These are phyloP conservation scores for Rhaphigaster nebulosa DNA, from an alignment of 2,888 invertebrate species.

Conservation along the genomic window DNA sequence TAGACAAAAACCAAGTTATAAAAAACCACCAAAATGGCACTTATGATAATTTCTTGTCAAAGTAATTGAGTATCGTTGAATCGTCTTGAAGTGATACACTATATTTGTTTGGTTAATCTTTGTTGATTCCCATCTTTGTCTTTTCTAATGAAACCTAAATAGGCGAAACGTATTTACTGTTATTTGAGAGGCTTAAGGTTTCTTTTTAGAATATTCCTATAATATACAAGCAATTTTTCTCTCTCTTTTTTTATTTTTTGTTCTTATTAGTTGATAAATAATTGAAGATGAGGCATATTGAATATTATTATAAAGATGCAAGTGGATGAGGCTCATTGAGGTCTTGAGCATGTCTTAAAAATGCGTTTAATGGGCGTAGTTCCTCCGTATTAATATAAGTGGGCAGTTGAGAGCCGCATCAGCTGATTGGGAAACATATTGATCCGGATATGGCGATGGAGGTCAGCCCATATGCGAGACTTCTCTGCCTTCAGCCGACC, in stretches of 20 bases:
- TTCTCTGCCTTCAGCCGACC: not conserved
- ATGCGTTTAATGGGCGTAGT: not conserved
- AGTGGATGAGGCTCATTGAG: not conserved
- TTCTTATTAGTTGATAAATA: no score
- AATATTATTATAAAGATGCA: not conserved
- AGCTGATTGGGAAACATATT: constrained; percentile 16
- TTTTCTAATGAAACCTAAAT: no score
- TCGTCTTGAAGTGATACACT: no score
- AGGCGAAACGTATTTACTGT: no score
- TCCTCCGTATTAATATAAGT: not conserved
- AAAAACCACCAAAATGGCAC: no score
- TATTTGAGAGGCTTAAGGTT: not conserved
- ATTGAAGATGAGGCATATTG: not conserved
- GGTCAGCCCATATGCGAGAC: not conserved
- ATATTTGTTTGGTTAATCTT: no score
- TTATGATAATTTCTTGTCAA: no score
- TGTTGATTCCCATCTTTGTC: no score
- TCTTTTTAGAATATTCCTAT: not conserved
- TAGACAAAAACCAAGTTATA: no score
- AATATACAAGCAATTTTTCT: no score
- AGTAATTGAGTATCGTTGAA: no score
- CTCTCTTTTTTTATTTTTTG: no score
- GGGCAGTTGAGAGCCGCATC: constrained; percentile 10
- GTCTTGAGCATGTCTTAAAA: not conserved
- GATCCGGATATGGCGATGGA: not conserved